These are phyloP conservation scores for Montipora foliosa DNA, from an alignment of 64 coral and sea anemone genomes.

Conservation along the genomic window DNA sequence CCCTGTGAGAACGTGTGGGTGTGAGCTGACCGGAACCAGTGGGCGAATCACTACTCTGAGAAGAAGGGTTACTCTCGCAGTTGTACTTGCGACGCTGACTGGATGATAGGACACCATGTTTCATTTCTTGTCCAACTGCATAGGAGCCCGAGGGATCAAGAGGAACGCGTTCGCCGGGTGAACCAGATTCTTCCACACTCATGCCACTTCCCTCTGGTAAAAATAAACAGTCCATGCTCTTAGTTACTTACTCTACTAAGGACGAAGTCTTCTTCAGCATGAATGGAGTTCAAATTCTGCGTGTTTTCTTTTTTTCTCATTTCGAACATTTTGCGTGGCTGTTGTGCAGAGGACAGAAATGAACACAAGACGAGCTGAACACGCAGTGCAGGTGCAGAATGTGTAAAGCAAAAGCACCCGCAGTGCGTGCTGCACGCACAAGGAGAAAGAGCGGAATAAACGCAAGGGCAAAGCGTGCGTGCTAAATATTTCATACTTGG, in stretches of 20 bases:
- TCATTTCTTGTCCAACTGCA: constrained; percentile 30
- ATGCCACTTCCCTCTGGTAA: constrained; percentile 45
- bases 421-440: background rate
- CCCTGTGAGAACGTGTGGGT: constrained; percentile 31
- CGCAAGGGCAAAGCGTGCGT: background rate
- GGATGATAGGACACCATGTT: background rate
- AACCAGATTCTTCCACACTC: constrained; percentile 39
- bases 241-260: no score
- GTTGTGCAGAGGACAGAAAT: no score
- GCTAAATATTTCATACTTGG: no score
- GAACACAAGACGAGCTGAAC: no score
- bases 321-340: no score
- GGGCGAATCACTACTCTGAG: constrained; percentile 65
- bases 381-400: no score
- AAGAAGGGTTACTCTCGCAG: constrained; percentile 49
- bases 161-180: constrained; percentile 36
- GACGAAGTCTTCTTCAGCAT: no score
- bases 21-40: constrained; percentile 50
- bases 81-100: constrained; percentile 47
- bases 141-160: constrained; percentile 35
- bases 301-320: no score
- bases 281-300: no score
- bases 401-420: background rate
- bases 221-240: background rate
- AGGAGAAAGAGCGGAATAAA: background rate